Conservation (phyloP, 2,888 invertebrate genomes). For the Balanococcus diminutus region DNA sequence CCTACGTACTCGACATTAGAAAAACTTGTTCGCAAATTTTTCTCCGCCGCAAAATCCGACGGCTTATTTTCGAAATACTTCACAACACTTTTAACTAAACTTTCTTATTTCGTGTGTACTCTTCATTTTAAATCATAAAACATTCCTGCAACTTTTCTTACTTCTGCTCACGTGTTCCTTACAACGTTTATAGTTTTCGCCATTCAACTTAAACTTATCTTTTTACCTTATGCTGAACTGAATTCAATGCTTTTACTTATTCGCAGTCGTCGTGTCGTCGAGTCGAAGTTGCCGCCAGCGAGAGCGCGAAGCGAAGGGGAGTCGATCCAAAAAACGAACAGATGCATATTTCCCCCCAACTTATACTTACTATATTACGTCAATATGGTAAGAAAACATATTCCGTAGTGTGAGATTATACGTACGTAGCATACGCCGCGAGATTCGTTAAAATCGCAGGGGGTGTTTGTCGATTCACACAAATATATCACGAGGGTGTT, state of each 20-base stretch:
- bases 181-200: neutral
- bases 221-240: neutral
- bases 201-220: slow-evolving; percentile 17
- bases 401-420: neutral
- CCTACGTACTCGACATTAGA: neutral
- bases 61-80: slow-evolving; percentile 17
- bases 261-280: neutral
- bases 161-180: slow-evolving; percentile 2
- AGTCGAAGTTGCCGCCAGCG: neutral
- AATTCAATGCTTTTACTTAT: slow-evolving; percentile 4
- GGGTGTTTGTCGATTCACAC: neutral
- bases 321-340: neutral
- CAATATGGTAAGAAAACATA: neutral
- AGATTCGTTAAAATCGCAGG: neutral
- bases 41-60: slow-evolving; percentile 5
- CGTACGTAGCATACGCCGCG: neutral
- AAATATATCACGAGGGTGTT: neutral
- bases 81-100: slow-evolving; percentile 13
- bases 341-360: neutral
- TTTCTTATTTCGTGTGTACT: slow-evolving; percentile 10
- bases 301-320: neutral
- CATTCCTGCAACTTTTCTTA: neutral
- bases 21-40: slow-evolving; percentile 25
- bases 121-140: slow-evolving; percentile 22
- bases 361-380: neutral